Percentiles rank a stretch among this genome's conserved stretches.
Conservation (phyloP, 2,888 invertebrate genomes). For the Brachyptera risi region DNA sequence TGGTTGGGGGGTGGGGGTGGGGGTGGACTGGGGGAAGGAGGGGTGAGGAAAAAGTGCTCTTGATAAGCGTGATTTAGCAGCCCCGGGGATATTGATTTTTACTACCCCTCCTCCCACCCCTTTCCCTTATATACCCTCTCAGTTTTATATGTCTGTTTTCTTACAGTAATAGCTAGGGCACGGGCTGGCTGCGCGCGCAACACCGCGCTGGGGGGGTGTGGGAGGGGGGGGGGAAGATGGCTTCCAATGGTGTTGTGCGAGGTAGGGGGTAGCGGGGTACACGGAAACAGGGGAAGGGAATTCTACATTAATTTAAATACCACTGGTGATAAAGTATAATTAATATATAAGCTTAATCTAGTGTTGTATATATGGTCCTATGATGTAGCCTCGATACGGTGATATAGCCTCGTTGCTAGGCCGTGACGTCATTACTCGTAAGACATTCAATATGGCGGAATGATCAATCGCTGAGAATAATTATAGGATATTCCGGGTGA, state of each 20-base stretch:
- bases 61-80: constrained; percentile 68
- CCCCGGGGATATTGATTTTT: constrained; percentile 59
- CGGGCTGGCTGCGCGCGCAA: constrained; percentile 41
- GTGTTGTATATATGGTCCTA: no score
- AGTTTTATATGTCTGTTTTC: constrained; percentile 55
- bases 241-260: constrained; percentile 32
- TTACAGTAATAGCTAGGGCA: constrained; percentile 54
- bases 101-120: constrained; percentile 30
- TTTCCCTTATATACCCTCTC: constrained; percentile 47
- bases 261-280: constrained; percentile 18
- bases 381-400: no score
- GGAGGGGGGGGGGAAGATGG: constrained; percentile 31
- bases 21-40: constrained; percentile 32
- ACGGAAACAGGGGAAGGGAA: no score
- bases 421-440: no score
- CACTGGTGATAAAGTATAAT: constrained; percentile 17
- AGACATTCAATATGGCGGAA: no score
- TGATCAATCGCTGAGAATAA: no score
- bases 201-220: constrained; percentile 41
- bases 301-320: constrained; percentile 30
- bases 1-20: constrained; percentile 39
- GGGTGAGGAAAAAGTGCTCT: constrained; percentile 48
- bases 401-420: no score
- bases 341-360: constrained; percentile 14
- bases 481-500: no score